Conservation (phyloP, 2,888 invertebrate species). For the Lymantria dispar region DNA sequence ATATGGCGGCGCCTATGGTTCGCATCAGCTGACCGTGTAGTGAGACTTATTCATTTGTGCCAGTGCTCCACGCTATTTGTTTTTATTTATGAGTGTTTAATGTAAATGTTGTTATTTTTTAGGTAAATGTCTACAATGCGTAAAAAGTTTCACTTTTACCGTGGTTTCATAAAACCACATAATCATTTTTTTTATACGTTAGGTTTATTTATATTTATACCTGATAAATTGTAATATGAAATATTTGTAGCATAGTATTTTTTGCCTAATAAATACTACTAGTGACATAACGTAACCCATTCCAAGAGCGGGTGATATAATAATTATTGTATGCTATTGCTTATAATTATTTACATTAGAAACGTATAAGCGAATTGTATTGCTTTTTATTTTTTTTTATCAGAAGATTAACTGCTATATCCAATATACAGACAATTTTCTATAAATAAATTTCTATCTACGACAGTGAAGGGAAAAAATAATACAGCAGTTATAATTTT, state of each 20-base stretch:
- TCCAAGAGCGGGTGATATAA: conserved; percentile 45
- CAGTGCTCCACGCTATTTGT: no score
- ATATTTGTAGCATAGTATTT: not conserved
- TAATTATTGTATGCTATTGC: conserved; percentile 38
- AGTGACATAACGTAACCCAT: conserved; percentile 38
- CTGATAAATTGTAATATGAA: not conserved
- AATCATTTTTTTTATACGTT: no score
- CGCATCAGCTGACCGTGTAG: no score
- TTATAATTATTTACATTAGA: conserved; percentile 45
- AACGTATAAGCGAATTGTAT: conserved; percentile 65
- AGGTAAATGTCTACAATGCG: no score
- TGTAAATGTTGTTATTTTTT: no score
- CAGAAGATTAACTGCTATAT: conserved; percentile 27
- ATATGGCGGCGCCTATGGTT: no score
- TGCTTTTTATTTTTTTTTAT: conserved; percentile 48
- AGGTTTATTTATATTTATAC: not conserved
- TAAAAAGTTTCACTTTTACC: no score
- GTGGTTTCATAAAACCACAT: no score
- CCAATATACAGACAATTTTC: conserved; percentile 36
- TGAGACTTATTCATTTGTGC: no score
- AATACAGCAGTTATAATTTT: conserved; percentile 11
- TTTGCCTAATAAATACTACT: not conserved
- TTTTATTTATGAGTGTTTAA: no score
- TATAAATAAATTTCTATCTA: conserved; percentile 28
- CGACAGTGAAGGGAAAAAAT: conserved; percentile 20